Evolutionary conservation across 2,113 vertebrate species (phyloP), one percentile per base, ranked within the genome.

Genomic region (Hepsetus odoe): DNA sequence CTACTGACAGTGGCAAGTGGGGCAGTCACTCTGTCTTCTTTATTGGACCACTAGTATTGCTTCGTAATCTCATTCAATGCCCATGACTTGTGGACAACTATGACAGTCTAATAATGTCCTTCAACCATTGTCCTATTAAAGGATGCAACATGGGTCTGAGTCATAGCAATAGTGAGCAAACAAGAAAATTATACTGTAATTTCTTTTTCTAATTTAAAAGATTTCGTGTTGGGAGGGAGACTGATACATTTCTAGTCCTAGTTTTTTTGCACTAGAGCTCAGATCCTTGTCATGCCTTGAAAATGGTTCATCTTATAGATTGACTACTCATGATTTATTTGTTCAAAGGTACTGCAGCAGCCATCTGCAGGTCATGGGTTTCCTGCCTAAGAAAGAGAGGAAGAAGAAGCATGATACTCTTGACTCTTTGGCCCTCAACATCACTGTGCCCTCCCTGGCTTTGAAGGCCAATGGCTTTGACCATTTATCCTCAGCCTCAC

Each of bases 361-460:
- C 91, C 95, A 96, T 83, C 90, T 96, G 88, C 95, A 96, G 89
- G 95, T 96, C 83, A 95, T 96, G 87, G 95, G 95, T 86, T 95
- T 96, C 92, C 94, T 96, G 88, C 95, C 95, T 87, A 96, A 96
- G 91, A 96, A 96, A 89, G 95, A 96, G 92, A 93, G 95, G 88
- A 96, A 96, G 93, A 96, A 95, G 92, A 96, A 96, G 93, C 95
- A 94, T 87, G 95, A 96, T 85, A 88, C 92, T 77, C 91, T 94
- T 89, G 94, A 95, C 86, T 89, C 91, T 72, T 85, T 96, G 93
- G 94, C 95, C 64, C 93, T 96, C 80, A 94, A 95, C 89, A 91
- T 96, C 85, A 92, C 94, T 0, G 94, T 95, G 87, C 95, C 95
- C 85, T 91, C 91, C 2, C 32, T 96, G 90, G 92, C 94, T 89